These are phyloP conservation scores for Erethizon dorsatum DNA, from an alignment of 2,797 vertebrate genomes.

Conservation along the genomic window DNA sequence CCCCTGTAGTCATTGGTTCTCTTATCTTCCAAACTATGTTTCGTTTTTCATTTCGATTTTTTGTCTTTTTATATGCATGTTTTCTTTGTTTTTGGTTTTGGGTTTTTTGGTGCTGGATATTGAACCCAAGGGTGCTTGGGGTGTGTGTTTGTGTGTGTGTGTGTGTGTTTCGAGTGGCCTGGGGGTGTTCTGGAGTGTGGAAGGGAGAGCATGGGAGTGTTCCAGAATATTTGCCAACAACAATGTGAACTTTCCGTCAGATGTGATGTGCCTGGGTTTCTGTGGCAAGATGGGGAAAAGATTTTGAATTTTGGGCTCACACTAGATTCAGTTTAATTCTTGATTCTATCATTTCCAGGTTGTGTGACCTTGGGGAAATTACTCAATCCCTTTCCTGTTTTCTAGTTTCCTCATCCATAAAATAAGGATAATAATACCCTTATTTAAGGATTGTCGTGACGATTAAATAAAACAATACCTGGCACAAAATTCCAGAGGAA, in stretches of 20 bases:
- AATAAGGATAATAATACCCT: conserved; percentile 67
- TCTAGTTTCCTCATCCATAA: conserved; percentile 61
- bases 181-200: background rate
- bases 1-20: background rate
- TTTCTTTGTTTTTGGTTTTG: background rate
- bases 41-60: background rate
- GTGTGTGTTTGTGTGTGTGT: background rate
- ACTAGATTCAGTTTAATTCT: conserved; percentile 58
- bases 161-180: background rate
- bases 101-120: background rate
- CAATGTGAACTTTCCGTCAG: background rate
- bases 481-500: background rate
- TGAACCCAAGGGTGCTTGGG: background rate
- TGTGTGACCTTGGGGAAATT: conserved; percentile 69
- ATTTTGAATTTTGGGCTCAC: background rate
- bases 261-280: background rate
- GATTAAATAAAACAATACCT: conserved; percentile 58
- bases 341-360: background rate
- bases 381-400: conserved; percentile 73
- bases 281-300: background rate
- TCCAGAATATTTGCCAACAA: background rate
- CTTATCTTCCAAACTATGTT: background rate
- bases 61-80: background rate
- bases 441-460: background rate
- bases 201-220: background rate